phyloP scores from a whole-genome alignment of 2,797 vertebrate genomes.

The Tapirus indicus region DNA sequence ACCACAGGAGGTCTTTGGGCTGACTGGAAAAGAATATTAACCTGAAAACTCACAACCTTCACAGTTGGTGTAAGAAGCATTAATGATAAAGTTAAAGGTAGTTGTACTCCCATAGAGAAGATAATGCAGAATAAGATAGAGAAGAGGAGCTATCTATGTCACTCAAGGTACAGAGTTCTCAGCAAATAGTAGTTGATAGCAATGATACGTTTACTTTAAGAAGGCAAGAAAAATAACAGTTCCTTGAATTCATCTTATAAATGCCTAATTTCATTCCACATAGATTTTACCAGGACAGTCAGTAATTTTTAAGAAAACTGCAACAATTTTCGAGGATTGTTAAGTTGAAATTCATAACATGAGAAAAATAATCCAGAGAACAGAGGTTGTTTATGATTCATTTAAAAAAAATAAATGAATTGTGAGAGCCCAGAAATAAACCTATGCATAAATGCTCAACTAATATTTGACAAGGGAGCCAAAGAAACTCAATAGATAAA shows the following conservation, averaged over 20 bases:
- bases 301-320: background rate
- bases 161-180: background rate
- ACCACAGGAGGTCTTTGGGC: background rate
- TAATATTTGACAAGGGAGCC: background rate
- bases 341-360: background rate
- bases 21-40: background rate
- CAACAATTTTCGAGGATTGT: background rate
- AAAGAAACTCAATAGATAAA: background rate
- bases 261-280: background rate
- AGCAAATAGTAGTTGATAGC: background rate
- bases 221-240: background rate
- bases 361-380: conserved; percentile 38
- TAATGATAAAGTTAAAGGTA: background rate
- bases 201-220: background rate
- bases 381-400: background rate
- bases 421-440: background rate
- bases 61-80: background rate
- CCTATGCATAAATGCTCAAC: background rate
- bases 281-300: background rate
- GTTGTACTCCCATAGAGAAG: background rate
- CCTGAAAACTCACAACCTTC: background rate
- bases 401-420: background rate
- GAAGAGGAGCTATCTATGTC: background rate
- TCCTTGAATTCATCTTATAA: background rate
- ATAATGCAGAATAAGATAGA: background rate